phyloP scores from a whole-genome alignment of 2,113 vertebrate species.

The Scomber scombrus region DNA sequence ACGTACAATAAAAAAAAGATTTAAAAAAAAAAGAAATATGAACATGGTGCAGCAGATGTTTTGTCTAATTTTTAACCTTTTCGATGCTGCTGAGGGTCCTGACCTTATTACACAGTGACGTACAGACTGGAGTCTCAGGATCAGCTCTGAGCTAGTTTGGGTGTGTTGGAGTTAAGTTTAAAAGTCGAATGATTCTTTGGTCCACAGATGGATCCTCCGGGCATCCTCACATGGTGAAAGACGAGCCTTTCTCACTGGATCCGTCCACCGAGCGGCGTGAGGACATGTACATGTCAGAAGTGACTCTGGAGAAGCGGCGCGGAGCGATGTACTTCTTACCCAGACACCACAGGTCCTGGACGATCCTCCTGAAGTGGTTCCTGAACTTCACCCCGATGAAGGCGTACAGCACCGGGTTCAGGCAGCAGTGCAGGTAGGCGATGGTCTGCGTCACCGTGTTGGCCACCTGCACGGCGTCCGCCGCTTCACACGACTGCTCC shows the following conservation, averaged over 20 bases:
- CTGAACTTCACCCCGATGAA: conserved; percentile 93
- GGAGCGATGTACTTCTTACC: conserved; percentile 74
- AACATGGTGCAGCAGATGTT: no score
- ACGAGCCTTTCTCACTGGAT: conserved; percentile 81
- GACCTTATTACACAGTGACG: no score
- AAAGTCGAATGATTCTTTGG: no score
- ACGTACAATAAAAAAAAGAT: no score
- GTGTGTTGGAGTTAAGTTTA: neutral
- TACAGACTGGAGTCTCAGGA: no score
- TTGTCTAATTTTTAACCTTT: no score
- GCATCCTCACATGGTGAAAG: conserved; percentile 87
- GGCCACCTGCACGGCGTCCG: conserved; percentile 49
- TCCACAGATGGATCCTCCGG: neutral
- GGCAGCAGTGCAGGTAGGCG: conserved; percentile 93
- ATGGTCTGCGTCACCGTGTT: conserved; percentile 82
- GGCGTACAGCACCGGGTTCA: conserved; percentile 94
- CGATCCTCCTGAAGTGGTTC: conserved; percentile 89
- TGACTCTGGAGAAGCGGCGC: conserved; percentile 75
- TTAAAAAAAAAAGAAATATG: no score
- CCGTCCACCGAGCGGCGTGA: conserved; percentile 85
- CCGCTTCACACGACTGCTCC: conserved; percentile 29
- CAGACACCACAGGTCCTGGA: conserved; percentile 86
- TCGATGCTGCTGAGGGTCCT: no score
- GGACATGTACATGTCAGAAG: conserved; percentile 83
- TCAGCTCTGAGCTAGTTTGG: neutral